Evolutionary conservation across 2,113 vertebrate genomes (phyloP), one percentile per base, ranked within the genome.

Genomic region (Coreoperca whiteheadi): DNA sequence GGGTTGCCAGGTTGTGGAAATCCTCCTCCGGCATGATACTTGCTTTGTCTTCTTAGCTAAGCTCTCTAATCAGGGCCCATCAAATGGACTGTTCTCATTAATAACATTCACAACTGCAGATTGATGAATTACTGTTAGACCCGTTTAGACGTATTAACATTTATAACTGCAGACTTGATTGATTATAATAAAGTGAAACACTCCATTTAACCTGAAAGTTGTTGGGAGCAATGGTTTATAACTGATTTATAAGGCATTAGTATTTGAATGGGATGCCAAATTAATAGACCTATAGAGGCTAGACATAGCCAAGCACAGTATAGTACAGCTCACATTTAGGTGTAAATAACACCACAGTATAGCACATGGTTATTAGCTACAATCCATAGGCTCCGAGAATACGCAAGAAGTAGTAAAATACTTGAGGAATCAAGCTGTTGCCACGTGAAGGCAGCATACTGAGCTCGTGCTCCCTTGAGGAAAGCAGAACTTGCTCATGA

Each of bases 391-490:
- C 30, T 72, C 37, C n/a, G 6, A 46, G 63, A 46, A 46, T n/a
- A 12, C 12, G 20, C 56, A 8, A 20, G 2, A 46, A 54, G 28
- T 34, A 2, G 39, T 46, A 2, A 28, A 23, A 34, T n/a, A 39
- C 28, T 6, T 61, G 16, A 11, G 21, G 11, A 16, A 51, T 56
- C 4, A 0, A 79, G 0, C 41, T 41, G 28, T 16, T 41, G 43
- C 43, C 32, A 48, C 23, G 0, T 80, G 74, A 89, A 85, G 20
- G 81, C 66, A 82, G 18, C 84, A 73, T 12, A 20, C 3, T 57
- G 48, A 72, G 20, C 28, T 39, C 32, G 12, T 64, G 60, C 20
- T n/a, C 25, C n/a, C 23, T 65, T 23, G 6, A 39, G 37, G 8
- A 8, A n/a, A n/a, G n/a, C n/a, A n/a, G n/a, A n/a, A n/a, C n/a